A percentile compares a stretch with the other conserved stretches of the same genome.
These are phyloP conservation scores for Rhineura floridana DNA, from an alignment of 2,113 vertebrate genomes.

Conservation along the genomic window DNA sequence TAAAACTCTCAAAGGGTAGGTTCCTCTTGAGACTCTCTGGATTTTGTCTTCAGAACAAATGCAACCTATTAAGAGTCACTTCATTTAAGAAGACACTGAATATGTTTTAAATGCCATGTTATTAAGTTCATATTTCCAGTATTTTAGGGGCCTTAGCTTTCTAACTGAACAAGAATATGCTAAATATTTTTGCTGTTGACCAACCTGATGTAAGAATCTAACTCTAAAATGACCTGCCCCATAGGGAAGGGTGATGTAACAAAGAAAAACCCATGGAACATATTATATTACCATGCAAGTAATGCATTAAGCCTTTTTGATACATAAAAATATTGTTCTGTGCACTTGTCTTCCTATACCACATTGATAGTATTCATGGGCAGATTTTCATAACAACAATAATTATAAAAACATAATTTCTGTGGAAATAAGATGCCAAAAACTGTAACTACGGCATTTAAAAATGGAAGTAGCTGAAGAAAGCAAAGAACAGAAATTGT, in stretches of 20 bases:
- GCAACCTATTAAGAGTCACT: slow-evolving; percentile 10
- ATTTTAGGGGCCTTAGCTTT: neutral
- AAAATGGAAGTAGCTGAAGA: neutral
- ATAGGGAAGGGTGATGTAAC: neutral
- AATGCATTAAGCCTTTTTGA: neutral
- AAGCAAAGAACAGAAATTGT: neutral
- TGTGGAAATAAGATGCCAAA: neutral
- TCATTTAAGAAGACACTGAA: slow-evolving; percentile 1
- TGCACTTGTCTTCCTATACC: neutral
- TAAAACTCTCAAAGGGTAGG: slow-evolving; percentile 34
- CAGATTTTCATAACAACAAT: no score
- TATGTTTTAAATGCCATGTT: neutral
- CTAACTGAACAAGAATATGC: neutral
- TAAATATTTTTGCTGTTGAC: neutral
- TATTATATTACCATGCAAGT: neutral
- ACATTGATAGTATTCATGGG: neutral
- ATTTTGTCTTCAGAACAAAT: slow-evolving; percentile 5
- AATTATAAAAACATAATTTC: neutral
- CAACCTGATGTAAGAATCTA: neutral
- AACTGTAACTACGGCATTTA: neutral
- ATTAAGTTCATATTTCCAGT: slow-evolving; percentile 17
- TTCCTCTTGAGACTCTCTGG: slow-evolving; percentile 1
- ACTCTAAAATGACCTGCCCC: neutral
- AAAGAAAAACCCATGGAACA: neutral
- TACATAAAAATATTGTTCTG: neutral